Evolutionary conservation across 2,888 invertebrate genomes (phyloP).

Genomic region (Scrobipalpa costella): DNA sequence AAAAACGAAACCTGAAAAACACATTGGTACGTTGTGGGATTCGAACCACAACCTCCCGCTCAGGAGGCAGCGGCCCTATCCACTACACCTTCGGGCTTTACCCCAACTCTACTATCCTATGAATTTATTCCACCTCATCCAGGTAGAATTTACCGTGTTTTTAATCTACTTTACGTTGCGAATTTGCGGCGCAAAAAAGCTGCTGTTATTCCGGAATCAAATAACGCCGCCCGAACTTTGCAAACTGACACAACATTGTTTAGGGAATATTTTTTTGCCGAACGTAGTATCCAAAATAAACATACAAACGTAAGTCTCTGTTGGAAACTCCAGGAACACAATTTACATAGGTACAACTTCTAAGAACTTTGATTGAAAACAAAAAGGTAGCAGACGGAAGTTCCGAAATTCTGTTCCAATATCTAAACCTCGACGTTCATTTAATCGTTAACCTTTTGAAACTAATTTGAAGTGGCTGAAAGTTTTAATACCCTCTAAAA

Average conservation of each 20-base stretch:
- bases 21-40: no score
- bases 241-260: neutral
- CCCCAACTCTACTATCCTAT: slow-evolving; percentile 15
- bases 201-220: neutral
- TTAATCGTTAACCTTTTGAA: slow-evolving; percentile 22
- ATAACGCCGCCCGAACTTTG: neutral
- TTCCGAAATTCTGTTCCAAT: neutral
- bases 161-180: slow-evolving; percentile 12
- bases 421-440: slow-evolving; percentile 16
- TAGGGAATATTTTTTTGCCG: slow-evolving; percentile 9
- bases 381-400: neutral
- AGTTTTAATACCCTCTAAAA: slow-evolving; percentile 25
- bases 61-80: no score
- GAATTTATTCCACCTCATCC: slow-evolving; percentile 18
- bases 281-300: neutral
- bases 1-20: no score
- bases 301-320: neutral
- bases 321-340: neutral
- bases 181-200: slow-evolving; percentile 5
- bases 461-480: slow-evolving; percentile 25
- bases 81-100: no score
- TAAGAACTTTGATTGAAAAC: slow-evolving; percentile 12
- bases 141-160: slow-evolving; percentile 13
- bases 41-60: no score
- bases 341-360: neutral